phyloP scores from a whole-genome alignment of 2,113 vertebrate genomes.

The Cynopterus brachyotis region DNA sequence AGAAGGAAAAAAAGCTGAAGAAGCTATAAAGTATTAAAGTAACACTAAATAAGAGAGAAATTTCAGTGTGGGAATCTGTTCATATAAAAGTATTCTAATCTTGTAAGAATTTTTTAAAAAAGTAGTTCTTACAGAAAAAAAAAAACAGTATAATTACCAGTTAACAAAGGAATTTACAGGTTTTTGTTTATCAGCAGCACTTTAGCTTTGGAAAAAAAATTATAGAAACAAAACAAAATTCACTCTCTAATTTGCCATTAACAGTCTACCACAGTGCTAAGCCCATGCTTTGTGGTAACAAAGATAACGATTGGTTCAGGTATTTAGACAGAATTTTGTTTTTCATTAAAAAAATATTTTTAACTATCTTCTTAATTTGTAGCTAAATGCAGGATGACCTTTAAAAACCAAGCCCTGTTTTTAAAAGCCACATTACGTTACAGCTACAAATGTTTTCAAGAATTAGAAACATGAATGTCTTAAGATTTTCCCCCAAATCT shows the following conservation, averaged over 20 bases:
- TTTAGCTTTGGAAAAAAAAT: conserved; percentile 6
- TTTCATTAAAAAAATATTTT: conserved; percentile 36
- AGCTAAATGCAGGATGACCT: not conserved
- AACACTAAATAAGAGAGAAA: not conserved
- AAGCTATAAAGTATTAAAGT: not conserved
- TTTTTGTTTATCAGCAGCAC: not conserved
- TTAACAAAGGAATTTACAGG: not conserved
- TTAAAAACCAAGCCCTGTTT: not conserved
- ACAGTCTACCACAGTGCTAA: not conserved
- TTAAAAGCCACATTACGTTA: conserved; percentile 15
- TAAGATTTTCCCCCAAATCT: conserved; percentile 37
- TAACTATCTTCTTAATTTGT: not conserved
- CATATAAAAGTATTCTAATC: not conserved
- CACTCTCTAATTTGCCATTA: not conserved
- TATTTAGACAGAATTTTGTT: conserved; percentile 13
- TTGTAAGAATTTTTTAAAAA: not conserved
- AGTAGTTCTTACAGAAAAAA: not conserved
- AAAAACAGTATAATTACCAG: not conserved
- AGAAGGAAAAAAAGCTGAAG: not conserved
- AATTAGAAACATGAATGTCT: conserved; percentile 32
- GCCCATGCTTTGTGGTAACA: not conserved
- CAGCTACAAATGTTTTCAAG: conserved; percentile 38
- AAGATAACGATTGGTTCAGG: not conserved
- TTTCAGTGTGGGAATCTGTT: not conserved
- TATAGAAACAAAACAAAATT: not conserved